These are phyloP conservation scores for Crotophaga sulcirostris DNA, from an alignment of 2,113 vertebrate species.

Conservation along the genomic window DNA sequence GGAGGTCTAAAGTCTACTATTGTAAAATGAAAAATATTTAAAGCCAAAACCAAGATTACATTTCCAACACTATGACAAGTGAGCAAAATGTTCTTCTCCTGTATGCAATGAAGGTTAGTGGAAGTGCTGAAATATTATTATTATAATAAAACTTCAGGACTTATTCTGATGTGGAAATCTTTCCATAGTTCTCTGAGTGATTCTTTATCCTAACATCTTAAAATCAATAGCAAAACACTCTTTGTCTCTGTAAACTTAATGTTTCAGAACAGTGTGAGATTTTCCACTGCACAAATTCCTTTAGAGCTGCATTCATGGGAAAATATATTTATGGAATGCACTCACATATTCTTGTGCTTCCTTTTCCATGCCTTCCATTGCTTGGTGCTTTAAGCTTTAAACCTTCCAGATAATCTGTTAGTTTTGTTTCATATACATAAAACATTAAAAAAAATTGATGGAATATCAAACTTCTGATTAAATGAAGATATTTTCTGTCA, in stretches of 20 bases:
- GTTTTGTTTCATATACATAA: not conserved
- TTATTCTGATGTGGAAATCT: not conserved
- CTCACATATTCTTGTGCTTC: not conserved
- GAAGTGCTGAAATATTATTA: not conserved
- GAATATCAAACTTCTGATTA: not conserved
- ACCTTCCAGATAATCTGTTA: not conserved
- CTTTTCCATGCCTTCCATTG: not conserved
- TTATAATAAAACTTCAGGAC: not conserved
- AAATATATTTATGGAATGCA: not conserved
- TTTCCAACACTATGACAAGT: not conserved
- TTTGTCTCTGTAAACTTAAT: not conserved
- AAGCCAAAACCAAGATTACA: not conserved
- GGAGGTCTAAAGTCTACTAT: accelerated
- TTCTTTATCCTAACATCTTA: not conserved
- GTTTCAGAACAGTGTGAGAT: not conserved
- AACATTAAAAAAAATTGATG: not conserved
- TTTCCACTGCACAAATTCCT: not conserved
- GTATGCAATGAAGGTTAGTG: not conserved
- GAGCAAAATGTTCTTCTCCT: not conserved
- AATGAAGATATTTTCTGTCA: not conserved
- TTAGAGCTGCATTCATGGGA: not conserved
- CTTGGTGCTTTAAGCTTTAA: not conserved
- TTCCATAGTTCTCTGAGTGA: not conserved
- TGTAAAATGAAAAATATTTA: not conserved
- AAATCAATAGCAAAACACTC: not conserved